Conservation (phyloP, 92 coral and sea anemone genomes). For the Siderastrea radians region DNA sequence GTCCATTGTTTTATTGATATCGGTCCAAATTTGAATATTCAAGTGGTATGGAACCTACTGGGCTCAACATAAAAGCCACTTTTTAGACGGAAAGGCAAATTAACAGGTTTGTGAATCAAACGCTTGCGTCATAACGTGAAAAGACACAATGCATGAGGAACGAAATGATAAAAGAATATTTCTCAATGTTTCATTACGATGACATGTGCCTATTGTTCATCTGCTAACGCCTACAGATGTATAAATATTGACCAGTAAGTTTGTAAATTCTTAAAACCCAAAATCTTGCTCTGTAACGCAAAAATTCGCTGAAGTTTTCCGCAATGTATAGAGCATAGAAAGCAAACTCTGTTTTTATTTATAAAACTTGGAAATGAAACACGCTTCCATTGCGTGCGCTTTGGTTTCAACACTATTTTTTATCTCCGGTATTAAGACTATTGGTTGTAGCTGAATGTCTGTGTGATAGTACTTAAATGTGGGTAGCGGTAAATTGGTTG, state of each 20-base stretch:
- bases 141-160: conserved; percentile 7
- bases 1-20: not conserved
- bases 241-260: not conserved
- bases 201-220: not conserved
- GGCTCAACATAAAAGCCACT: not conserved
- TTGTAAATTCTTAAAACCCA: not conserved
- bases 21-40: conserved; percentile 32
- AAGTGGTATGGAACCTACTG: conserved; percentile 31
- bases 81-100: conserved; percentile 6
- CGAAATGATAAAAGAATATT: not conserved
- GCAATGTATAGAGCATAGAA: not conserved
- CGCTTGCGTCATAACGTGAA: conserved; percentile 11
- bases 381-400: not conserved
- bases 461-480: not conserved
- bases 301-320: not conserved
- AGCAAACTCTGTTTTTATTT: too few relatives aligned
- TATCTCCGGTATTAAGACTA: too few relatives aligned
- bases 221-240: not conserved
- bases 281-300: not conserved
- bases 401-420: not conserved
- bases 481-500: conserved; percentile 2
- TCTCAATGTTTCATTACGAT: not conserved
- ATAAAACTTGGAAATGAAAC: not conserved
- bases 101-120: conserved; percentile 9
- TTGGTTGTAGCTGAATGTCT: not conserved